Evolutionary conservation across 2,888 invertebrate species (phyloP), one percentile per base, ranked within the genome.

Genomic region (Bhutanitis thaidina): DNA sequence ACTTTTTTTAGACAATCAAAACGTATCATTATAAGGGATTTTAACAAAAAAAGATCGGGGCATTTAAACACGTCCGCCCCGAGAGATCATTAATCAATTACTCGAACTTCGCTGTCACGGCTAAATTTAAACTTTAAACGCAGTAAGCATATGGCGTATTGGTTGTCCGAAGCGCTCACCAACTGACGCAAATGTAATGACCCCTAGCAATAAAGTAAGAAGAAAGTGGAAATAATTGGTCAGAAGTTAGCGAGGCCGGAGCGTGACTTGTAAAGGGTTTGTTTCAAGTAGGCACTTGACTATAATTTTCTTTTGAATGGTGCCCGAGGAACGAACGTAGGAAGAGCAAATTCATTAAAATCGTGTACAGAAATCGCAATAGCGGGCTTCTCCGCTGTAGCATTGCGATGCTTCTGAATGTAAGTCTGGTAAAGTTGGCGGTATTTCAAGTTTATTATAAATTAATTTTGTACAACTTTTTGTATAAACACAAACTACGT

Each of bases 281-380:
- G 79, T 80, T 80, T 78, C 77, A 73, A 78, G 74, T 72, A 84
- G 77, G 70, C 74, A 79, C 81, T 80, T 66, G 67, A 75, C 78
- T 79, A 77, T 82, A 84, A 85, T 87, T 85, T 85, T 83, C 81
- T 80, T 83, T 80, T 79, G 79, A 82, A 82, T 77, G 71, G 77
- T 79, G 77, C 70, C 75, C 69, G 77, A 79, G 71, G 69, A n/a
- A 40, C 27, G 13, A 34, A n/a, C 8, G 67, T 43, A 71, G 69
- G 71, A 80, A 83, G 80, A 80, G 78, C 79, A 77, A 81, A 81
- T 79, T 83, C 79, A 84, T 81, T 80, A 80, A 25, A 83, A 80
- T 84, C 74, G 79, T 80, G 78, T 74, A 77, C 78, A 77, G 81
- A 80, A 82, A 80, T 78, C 78, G 77, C 78, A 81, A 83, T 77